Conservation (phyloP, 1,140 invertebrate genomes). For the Panonychus citri region DNA sequence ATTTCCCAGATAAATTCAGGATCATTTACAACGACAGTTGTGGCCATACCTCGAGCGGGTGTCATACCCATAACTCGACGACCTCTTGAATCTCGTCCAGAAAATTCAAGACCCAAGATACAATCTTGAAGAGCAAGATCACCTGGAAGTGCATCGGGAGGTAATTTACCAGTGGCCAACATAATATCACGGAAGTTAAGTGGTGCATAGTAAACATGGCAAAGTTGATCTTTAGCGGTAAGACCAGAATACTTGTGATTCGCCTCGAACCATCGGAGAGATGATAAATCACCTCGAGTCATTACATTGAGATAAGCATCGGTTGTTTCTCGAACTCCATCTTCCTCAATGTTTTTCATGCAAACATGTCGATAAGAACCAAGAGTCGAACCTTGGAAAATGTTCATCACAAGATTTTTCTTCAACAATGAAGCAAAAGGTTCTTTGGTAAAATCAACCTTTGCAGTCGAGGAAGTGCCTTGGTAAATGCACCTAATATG, state of each 20-base stretch:
- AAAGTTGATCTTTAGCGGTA: conserved; percentile 33
- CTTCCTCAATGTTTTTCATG: conserved; percentile 18
- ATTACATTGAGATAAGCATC: conserved; percentile 82
- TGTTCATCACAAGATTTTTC: conserved; percentile 14
- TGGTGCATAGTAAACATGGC: conserved; percentile 35
- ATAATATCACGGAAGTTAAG: conserved; percentile 14
- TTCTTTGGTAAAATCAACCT: conserved; percentile 6
- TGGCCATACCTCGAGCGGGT: conserved; percentile 62
- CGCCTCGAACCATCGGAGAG: conserved; percentile 76
- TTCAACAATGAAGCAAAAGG: conserved; percentile 20
- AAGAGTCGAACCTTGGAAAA: conserved; percentile 1
- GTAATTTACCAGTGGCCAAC: conserved; percentile 76
- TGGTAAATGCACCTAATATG: conserved; percentile 31
- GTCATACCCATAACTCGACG: conserved; percentile 78
- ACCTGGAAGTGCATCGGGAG: conserved; percentile 67
- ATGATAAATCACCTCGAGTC: conserved; percentile 61
- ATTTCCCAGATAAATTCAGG: conserved; percentile 73
- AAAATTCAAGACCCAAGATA: conserved; percentile 53
- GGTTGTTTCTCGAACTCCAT: conserved; percentile 28
- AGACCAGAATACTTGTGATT: conserved; percentile 33
- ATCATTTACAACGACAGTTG: conserved; percentile 53
- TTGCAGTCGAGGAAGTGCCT: neutral
- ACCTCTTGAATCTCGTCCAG: conserved; percentile 41
- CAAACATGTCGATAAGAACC: conserved; percentile 20
- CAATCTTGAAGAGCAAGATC: conserved; percentile 13